phyloP scores from a whole-genome alignment of 2,113 vertebrate species.

The Pseudopodoces humilis region DNA sequence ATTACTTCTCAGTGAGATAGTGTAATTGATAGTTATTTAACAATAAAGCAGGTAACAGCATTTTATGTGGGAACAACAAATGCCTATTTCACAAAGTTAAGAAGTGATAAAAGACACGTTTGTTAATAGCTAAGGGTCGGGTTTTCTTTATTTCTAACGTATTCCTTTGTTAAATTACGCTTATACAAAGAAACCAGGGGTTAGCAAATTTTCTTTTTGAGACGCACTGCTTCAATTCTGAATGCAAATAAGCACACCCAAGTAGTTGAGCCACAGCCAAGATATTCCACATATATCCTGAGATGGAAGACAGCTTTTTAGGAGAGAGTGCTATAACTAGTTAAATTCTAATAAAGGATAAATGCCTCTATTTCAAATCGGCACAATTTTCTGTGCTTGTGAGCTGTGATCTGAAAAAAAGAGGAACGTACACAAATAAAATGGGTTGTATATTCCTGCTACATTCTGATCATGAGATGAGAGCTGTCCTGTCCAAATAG shows the following conservation, averaged over 20 bases:
- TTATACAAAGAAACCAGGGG: not conserved
- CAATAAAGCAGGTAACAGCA: not conserved
- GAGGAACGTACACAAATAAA: not conserved
- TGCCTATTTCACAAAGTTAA: not conserved
- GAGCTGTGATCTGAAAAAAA: not conserved
- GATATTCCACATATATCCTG: not conserved
- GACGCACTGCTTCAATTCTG: not conserved
- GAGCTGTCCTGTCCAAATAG: not conserved
- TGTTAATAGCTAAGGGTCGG: not conserved
- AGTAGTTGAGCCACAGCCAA: not conserved
- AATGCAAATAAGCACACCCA: not conserved
- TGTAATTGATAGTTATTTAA: not conserved
- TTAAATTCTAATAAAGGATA: not conserved
- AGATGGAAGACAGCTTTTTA: not conserved
- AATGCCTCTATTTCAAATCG: not conserved
- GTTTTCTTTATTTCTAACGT: not conserved
- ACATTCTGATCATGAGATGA: not conserved
- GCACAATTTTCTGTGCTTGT: not conserved
- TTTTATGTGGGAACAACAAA: not conserved
- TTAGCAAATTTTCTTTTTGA: accelerated
- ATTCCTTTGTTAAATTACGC: not conserved
- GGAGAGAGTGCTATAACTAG: not conserved
- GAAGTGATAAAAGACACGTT: not conserved
- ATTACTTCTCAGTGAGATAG: not conserved
- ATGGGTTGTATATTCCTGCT: not conserved